phyloP scores from a whole-genome alignment of 1,140 invertebrate species.

The Lasaia peninsularis region DNA sequence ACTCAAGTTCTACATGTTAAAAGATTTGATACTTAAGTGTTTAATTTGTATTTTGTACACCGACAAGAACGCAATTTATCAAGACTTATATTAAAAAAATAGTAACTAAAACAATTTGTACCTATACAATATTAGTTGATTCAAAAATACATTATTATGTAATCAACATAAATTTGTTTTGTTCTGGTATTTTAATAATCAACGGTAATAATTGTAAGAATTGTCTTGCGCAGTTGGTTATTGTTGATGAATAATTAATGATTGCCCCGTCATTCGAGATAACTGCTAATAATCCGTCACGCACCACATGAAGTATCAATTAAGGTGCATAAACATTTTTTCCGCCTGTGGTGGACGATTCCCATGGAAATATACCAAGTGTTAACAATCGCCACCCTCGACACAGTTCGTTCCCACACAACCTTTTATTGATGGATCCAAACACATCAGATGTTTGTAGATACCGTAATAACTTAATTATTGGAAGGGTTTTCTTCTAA shows the following conservation, averaged over 20 bases:
- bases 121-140: too few species aligned
- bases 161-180: too few species aligned
- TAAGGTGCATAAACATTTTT: slow-evolving; percentile 52
- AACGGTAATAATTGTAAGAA: neutral
- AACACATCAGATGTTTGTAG: slow-evolving; percentile 21
- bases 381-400: slow-evolving; percentile 41
- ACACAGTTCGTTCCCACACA: slow-evolving; percentile 48
- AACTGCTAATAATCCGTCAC: slow-evolving; percentile 43
- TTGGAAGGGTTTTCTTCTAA: slow-evolving; percentile 11
- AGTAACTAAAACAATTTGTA: too few species aligned
- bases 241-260: slow-evolving; percentile 27
- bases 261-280: slow-evolving; percentile 35
- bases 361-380: slow-evolving; percentile 68
- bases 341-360: slow-evolving; percentile 31
- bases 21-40: too few species aligned
- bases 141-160: too few species aligned
- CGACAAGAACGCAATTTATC: too few species aligned
- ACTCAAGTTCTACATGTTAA: too few species aligned
- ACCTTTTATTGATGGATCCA: slow-evolving; percentile 16
- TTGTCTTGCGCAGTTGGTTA: slow-evolving; percentile 10
- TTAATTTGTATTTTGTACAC: too few species aligned
- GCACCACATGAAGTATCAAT: slow-evolving; percentile 52
- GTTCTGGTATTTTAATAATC: too few species aligned
- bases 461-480: slow-evolving; percentile 22
- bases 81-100: too few species aligned